phyloP scores from a whole-genome alignment of 2,113 vertebrate genomes.

The Alexandromys fortis region DNA sequence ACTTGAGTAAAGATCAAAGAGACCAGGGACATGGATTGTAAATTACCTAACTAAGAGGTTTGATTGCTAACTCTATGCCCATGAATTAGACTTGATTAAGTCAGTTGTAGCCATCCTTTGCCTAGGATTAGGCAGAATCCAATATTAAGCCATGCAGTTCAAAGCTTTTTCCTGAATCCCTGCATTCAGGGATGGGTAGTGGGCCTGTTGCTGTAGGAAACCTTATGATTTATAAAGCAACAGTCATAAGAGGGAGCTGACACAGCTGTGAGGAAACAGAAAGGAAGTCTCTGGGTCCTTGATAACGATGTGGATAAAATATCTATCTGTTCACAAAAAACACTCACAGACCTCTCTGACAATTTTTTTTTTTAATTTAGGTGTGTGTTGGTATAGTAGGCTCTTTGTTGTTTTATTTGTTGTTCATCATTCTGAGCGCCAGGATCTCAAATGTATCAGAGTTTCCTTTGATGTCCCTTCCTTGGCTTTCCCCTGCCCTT shows the following conservation, averaged over 20 bases:
- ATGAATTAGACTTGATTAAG: not conserved
- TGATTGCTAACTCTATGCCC: not conserved
- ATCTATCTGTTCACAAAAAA: not conserved
- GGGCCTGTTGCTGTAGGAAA: not conserved
- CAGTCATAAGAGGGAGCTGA: not conserved
- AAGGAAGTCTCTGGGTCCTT: not conserved
- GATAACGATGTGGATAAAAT: not conserved
- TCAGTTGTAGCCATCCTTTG: not conserved
- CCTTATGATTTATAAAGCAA: not conserved
- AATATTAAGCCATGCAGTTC: not conserved
- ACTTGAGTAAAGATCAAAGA: not conserved
- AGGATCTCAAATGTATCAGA: not conserved
- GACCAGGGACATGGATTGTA: no score
- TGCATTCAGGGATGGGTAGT: not conserved
- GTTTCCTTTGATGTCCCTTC: not conserved
- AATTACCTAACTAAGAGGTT: not conserved
- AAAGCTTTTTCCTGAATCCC: not conserved
- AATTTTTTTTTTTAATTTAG: not conserved
- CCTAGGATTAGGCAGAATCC: not conserved
- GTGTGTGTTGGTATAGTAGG: not conserved
- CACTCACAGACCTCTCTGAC: not conserved
- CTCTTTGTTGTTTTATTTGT: not conserved
- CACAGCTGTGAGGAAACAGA: not conserved
- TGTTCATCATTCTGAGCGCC: not conserved
- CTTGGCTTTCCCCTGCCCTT: not conserved